Conservation (phyloP, 2,888 invertebrate species). For the Drepanosiphum platanoidis region DNA sequence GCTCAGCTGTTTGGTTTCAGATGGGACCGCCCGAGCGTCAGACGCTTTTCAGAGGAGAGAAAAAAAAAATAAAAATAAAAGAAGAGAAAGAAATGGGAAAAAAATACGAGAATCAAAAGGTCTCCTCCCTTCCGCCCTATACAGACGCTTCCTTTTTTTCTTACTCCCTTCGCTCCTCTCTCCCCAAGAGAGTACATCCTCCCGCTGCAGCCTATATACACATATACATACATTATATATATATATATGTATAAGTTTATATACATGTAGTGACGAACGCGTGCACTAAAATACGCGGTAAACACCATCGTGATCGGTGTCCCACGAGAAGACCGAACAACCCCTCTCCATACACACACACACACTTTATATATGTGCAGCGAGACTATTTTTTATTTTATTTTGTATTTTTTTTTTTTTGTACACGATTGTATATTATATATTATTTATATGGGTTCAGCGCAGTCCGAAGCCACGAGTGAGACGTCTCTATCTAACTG, state of each 20-base stretch:
- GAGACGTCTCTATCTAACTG: conserved; percentile 29
- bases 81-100: conserved; percentile 1
- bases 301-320: conserved; percentile 58
- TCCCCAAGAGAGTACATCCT: background rate
- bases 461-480: conserved; percentile 1
- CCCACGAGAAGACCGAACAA: conserved; percentile 46
- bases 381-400: too few species aligned
- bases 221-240: background rate
- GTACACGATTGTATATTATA: background rate
- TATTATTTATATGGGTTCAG: background rate
- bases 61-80: background rate
- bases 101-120: conserved; percentile 60
- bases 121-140: conserved; percentile 64
- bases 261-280: conserved; percentile 23
- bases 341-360: background rate
- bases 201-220: background rate
- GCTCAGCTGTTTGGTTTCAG: conserved; percentile 61
- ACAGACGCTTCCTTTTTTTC: conserved; percentile 63
- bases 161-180: background rate
- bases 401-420: too few species aligned
- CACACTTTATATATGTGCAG: too few species aligned
- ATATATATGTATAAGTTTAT: background rate
- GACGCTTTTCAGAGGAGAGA: conserved; percentile 40
- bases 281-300: conserved; percentile 38
- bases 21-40: conserved; percentile 59